Conservation (phyloP, 2,113 vertebrate species). For the Strigops habroptila region DNA sequence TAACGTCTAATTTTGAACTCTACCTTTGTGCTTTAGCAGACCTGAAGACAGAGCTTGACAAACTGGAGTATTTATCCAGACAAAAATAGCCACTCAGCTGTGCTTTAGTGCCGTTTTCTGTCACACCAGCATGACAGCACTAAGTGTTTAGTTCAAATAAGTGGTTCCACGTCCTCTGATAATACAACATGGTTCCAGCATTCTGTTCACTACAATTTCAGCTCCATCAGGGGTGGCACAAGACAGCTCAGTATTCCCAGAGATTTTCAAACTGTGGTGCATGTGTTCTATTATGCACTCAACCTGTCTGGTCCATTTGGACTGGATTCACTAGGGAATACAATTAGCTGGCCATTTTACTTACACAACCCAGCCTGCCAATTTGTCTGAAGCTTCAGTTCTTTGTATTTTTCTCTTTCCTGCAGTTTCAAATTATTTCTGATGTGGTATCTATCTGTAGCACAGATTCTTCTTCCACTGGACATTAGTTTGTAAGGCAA, state of each 20-base stretch:
- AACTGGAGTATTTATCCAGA: constrained; percentile 78
- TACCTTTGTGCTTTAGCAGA: constrained; percentile 32
- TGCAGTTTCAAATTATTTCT: constrained; percentile 8
- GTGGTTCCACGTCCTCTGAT: constrained; percentile 85
- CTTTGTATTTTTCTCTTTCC: neutral
- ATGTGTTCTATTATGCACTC: constrained; percentile 74
- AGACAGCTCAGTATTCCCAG: constrained; percentile 76
- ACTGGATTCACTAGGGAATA: constrained; percentile 68
- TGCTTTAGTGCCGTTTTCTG: constrained; percentile 90
- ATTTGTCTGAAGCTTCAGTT: constrained; percentile 40
- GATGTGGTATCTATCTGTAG: neutral
- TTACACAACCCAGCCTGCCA: constrained; percentile 36
- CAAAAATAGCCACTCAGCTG: constrained; percentile 81
- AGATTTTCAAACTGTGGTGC: constrained; percentile 77
- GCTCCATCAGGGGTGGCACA: constrained; percentile 72
- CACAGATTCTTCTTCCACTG: neutral
- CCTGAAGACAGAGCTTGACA: constrained; percentile 62
- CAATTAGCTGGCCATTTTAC: constrained; percentile 62
- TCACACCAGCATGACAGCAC: constrained; percentile 83
- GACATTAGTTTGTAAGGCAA: neutral
- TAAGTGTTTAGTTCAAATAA: constrained; percentile 89
- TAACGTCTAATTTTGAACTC: constrained; percentile 22
- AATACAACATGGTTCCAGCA: constrained; percentile 85
- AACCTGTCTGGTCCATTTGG: constrained; percentile 72
- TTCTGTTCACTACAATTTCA: constrained; percentile 79